Base-by-base conservation (phyloP, 1,140 invertebrate species). In the Euwallacea similis region DNA sequence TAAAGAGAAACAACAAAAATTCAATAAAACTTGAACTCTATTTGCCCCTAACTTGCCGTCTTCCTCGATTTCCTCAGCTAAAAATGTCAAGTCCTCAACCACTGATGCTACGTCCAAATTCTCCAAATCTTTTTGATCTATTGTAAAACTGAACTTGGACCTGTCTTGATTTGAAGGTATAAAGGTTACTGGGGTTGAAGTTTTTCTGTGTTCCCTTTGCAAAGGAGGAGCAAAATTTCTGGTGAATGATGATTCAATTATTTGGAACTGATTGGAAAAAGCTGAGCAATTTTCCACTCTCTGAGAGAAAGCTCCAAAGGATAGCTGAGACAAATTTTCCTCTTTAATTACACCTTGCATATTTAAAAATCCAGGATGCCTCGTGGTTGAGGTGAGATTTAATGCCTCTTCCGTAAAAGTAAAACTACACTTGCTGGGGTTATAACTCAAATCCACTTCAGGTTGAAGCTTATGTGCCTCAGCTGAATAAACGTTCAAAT, bases 391-490 rank as follows among this genome's bases (percentile, higher is more conserved):
- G 21, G 21, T 33, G 21, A 33, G 21, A 33, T 13, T 13, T 10
- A 66, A 10, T 11, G 65, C 65, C 6, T 56, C 21, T 58, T 56
- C 21, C 15, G 65, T 66, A 2, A 66, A 66, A 43, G 56, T 58
- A 2, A 58, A 15, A 43, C 65, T 58, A 43, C 53, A 56, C 10
- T 66, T 11, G 33, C 69, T 60, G n/a, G 0, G 9, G 46, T 50
- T 61, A 9, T 46, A 63, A 11, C 33, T 67, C 11, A 74, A 33
- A 55, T 43, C 55, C 7, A 71, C 13, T 72, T 75, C 73, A 16
- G 66, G 63, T 8, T 61, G 21, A 33, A 33, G 21, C 21, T 2
- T 33, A 4, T 33, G 21, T 33, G 21, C 21, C 21, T 33, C 21
- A 33, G 4, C 21, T 33, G 21, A 33, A 4, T 33, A 33, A 2